These are phyloP conservation scores for Pipistrellus kuhlii DNA, from an alignment of 2,797 vertebrate genomes.

Conservation along the genomic window DNA sequence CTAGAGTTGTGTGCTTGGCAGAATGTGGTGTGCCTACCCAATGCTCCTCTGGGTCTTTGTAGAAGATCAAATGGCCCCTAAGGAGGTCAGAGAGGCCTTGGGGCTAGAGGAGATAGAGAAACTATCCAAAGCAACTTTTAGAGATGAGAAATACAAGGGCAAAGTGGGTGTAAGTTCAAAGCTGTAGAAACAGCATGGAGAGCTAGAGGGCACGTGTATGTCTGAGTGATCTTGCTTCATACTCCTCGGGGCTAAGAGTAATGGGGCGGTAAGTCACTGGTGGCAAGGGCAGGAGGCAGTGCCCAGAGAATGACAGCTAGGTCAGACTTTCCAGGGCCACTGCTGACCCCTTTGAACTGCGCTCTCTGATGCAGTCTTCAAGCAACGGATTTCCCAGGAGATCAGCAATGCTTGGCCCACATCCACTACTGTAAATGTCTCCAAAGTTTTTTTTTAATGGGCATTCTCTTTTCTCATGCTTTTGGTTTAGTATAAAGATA, in stretches of 20 bases:
- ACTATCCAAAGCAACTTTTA: conserved; percentile 62
- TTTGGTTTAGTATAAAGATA: not conserved
- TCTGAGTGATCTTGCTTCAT: conserved; percentile 77
- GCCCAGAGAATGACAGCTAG: not conserved
- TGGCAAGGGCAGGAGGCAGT: conserved; percentile 34
- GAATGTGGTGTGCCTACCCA: not conserved
- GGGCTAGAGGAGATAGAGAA: conserved; percentile 58
- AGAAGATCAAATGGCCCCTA: conserved; percentile 62
- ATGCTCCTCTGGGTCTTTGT: conserved; percentile 59
- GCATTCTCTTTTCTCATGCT: not conserved
- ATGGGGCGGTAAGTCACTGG: conserved; percentile 47
- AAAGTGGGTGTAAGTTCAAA: conserved; percentile 79
- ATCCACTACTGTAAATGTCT: not conserved
- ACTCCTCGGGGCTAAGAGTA: conserved; percentile 46
- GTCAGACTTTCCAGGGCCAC: not conserved
- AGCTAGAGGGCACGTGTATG: not conserved
- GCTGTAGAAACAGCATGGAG: conserved; percentile 75
- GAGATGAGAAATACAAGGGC: conserved; percentile 65
- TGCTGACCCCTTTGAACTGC: not conserved
- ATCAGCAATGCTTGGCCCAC: not conserved
- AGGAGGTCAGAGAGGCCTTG: conserved; percentile 75
- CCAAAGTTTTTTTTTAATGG: not conserved
- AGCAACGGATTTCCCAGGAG: conserved; percentile 40
- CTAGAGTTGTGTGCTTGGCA: conserved; percentile 21
- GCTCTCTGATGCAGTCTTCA: conserved; percentile 37